These are phyloP conservation scores for Ferdinandea cuprea DNA, from an alignment of 2,888 invertebrate species.

Conservation along the genomic window DNA sequence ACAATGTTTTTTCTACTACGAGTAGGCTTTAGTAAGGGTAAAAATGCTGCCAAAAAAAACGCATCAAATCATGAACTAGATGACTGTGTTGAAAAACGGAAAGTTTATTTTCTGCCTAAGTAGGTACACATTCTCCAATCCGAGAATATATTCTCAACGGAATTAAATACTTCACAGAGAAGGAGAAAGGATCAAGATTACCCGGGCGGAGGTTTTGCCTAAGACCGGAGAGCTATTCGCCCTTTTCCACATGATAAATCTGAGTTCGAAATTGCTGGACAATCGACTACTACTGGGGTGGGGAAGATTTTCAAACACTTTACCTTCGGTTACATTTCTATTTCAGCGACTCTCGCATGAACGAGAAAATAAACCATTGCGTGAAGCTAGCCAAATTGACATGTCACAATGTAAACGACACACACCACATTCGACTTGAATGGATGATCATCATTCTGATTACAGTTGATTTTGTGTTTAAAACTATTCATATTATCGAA, in stretches of 20 bases:
- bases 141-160: conserved; percentile 95
- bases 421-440: conserved; percentile 95
- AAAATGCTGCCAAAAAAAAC: conserved; percentile 84
- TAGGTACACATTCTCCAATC: conserved; percentile 97
- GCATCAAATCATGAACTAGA: conserved; percentile 81
- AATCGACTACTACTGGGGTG: conserved; percentile 99
- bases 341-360: conserved; percentile 93
- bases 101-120: conserved; percentile 86
- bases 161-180: conserved; percentile 90
- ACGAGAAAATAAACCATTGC: conserved; percentile 97
- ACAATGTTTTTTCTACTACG: conserved; percentile 88
- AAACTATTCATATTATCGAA: conserved; percentile 90
- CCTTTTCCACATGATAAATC: conserved; percentile 93
- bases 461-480: conserved; percentile 96
- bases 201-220: conserved; percentile 86
- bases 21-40: conserved; percentile 87
- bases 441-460: conserved; percentile 99
- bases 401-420: conserved; percentile 94
- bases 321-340: conserved; percentile 93
- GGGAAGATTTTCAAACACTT: conserved; percentile 92
- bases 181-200: conserved; percentile 87
- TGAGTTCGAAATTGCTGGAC: conserved; percentile 96
- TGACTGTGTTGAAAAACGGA: conserved; percentile 80
- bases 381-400: conserved; percentile 95
- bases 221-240: conserved; percentile 95